Base-by-base conservation (phyloP, 2,888 invertebrate genomes). In the Cryptus viduatorius region DNA sequence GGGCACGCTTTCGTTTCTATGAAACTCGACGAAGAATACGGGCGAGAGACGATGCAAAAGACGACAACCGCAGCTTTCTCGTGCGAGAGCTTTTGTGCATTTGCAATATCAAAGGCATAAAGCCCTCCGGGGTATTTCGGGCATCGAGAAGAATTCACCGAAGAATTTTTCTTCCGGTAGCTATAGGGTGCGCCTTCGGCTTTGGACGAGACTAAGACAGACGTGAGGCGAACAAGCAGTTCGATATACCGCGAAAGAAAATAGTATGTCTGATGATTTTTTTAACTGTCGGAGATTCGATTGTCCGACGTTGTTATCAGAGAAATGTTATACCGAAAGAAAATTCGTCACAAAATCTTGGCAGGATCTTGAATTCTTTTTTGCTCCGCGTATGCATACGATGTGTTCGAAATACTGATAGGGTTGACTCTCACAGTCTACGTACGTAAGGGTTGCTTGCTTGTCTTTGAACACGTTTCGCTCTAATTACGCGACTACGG, bases 401-500 rank as follows among this genome's bases (percentile, higher is more conserved):
- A 59, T n/a, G 56, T 44, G 59, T 48, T 24, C 31, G 16, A 31
- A 16, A 44, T n/a, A 37, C 16, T 69, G 50, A 69, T 4, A 56
- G 56, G 53, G 46, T 44, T 5, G 59, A 31, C 29, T 37, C 4
- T 8, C 14, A 7, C 44, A 77, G 50, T 59, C 77, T 59, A 8
- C 24, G 14, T 56, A 10, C 59, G 46, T n/a, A 48, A 46, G 48
- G 24, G 61, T 68, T 44, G 10, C 48, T 24, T 16, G 69, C 68
- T 29, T 79, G 85, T 87, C 87, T 90, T 90, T 91, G 88, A 90
- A 86, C 88, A 89, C 88, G 89, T 88, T 86, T 87, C 86, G 90
- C 89, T 89, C 90, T 91, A 91, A 91, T 91, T 91, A 89, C 88
- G 84, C 83, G 87, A 86, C 80, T 61, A 82, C 83, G 79, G 67